These are phyloP conservation scores for Synergus laeviventris DNA, from an alignment of 2,888 invertebrate species.

Conservation along the genomic window DNA sequence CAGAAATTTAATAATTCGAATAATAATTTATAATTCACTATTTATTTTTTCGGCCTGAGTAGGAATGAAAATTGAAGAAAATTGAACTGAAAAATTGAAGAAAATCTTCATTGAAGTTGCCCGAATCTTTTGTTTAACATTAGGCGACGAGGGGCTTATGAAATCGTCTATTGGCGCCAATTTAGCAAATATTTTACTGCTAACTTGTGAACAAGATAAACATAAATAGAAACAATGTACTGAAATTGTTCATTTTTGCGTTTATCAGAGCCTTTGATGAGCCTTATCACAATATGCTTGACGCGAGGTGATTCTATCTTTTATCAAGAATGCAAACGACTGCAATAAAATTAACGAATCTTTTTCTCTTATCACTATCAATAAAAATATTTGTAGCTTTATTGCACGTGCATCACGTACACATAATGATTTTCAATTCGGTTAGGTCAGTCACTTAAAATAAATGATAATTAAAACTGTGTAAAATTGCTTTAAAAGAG, in stretches of 20 bases:
- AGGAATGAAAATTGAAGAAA: too few species aligned
- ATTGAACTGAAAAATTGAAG: too few species aligned
- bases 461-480: too few species aligned
- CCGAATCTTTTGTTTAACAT: neutral
- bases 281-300: neutral
- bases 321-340: neutral
- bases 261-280: neutral
- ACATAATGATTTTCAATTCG: too few species aligned
- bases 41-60: too few species aligned
- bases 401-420: neutral
- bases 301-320: neutral
- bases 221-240: neutral
- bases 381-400: neutral
- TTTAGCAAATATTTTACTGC: neutral
- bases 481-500: neutral
- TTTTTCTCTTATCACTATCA: neutral
- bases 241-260: neutral
- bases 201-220: neutral
- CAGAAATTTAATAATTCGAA: too few species aligned
- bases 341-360: neutral
- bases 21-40: too few species aligned
- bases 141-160: neutral
- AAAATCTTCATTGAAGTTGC: neutral
- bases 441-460: neutral
- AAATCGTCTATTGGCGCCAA: neutral